phyloP scores from a whole-genome alignment of 2,797 vertebrate genomes.

The Vireo griseus region DNA sequence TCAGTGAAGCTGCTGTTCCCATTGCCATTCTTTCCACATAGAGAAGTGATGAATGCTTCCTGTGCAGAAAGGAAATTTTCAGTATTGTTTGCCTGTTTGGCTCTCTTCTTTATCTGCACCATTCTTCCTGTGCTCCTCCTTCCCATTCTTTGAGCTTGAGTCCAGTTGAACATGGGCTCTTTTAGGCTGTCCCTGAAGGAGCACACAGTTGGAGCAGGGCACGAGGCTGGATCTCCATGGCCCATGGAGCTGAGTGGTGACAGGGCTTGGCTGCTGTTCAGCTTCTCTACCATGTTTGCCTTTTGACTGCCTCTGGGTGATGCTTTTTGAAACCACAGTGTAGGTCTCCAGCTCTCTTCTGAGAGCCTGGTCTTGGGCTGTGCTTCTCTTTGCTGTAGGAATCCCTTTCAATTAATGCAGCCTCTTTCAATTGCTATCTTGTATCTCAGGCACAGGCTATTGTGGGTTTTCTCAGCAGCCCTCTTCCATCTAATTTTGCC shows the following conservation, averaged over 20 bases:
- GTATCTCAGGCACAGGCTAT: neutral
- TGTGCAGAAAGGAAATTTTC: neutral
- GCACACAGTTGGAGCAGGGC: fast-evolving
- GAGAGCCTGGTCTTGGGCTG: neutral
- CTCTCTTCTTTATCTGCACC: neutral
- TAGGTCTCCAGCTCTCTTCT: neutral
- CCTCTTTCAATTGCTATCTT: fast-evolving
- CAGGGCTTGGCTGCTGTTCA: neutral
- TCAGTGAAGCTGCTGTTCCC: neutral
- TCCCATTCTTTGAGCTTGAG: fast-evolving
- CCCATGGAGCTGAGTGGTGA: fast-evolving
- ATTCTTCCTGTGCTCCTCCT: neutral
- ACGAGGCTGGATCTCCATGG: neutral
- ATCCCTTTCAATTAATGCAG: neutral
- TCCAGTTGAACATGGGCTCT: fast-evolving
- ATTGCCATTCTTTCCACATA: fast-evolving
- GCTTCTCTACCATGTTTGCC: fast-evolving
- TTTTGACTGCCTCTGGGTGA: neutral
- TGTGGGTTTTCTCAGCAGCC: neutral
- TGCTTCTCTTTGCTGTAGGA: neutral
- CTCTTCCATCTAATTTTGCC: neutral
- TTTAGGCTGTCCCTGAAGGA: fast-evolving
- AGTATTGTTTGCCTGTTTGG: neutral
- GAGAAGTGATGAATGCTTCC: neutral
- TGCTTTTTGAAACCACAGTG: neutral